phyloP scores from a whole-genome alignment of 2,113 vertebrate species.

The Pteruthius melanotis region DNA sequence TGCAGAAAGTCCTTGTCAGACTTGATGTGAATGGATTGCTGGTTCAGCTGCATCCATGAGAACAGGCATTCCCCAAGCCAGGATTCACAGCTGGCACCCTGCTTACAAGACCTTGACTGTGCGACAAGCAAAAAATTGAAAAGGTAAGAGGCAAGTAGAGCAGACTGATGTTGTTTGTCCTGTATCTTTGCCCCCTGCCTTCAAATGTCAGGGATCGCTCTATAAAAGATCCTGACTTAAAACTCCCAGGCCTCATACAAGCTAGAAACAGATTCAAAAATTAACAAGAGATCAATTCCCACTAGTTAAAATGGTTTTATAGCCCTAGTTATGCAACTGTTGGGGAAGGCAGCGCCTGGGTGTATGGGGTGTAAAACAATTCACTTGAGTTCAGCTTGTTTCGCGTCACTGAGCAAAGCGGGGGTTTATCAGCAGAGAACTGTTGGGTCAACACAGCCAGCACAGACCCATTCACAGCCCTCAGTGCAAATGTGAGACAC shows the following conservation, averaged over 20 bases:
- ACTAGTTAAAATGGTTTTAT: not conserved
- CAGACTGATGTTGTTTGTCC: not conserved
- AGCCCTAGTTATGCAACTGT: not conserved
- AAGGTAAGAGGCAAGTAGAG: not conserved
- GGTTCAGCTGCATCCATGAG: not conserved
- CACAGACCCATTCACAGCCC: not conserved
- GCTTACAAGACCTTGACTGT: not conserved
- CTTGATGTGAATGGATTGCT: accelerated
- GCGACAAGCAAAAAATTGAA: not conserved
- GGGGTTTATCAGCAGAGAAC: not conserved
- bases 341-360: not conserved
- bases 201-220: accelerated
- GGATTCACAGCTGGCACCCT: not conserved
- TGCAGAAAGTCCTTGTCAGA: not conserved
- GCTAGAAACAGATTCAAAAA: not conserved
- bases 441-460: not conserved
- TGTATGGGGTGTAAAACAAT: not conserved
- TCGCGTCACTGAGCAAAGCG: accelerated
- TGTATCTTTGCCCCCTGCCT: not conserved
- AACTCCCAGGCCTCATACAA: not conserved
- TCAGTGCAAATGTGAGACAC: accelerated
- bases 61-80: not conserved
- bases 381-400: not conserved
- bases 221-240: not conserved
- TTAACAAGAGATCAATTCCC: not conserved